Base-by-base conservation (phyloP, 1,140 invertebrate genomes). In the Pseudoatta argentina region DNA sequence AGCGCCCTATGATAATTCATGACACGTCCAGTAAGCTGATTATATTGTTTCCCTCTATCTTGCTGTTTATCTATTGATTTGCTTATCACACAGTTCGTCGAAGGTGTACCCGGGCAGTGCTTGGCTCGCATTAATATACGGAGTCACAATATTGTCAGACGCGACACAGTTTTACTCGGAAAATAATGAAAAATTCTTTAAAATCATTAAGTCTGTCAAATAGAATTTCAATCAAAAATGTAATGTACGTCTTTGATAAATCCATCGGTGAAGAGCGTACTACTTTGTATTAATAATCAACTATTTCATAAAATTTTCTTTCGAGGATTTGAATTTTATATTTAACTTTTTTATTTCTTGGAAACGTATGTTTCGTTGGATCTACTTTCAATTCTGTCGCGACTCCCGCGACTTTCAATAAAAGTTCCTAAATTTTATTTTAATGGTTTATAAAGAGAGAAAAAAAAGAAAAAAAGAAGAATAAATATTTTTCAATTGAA, bases 21-120 rank as follows among this genome's bases (percentile, higher is more conserved):
- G 69, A 51, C 79, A 67, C 79, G 55, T 83, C 39, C 55, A 16
- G 79, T 51, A 75, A 83, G 69, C 69, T n/a, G 79, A 83, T 73
- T 83, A 83, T 51, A 75, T 83, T 75, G 79, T 83, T 73, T 83
- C 39, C 69, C 44, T 75, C 55, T 73, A 75, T 73, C 79, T 83
- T 48, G 24, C 69, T 51, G 69, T 83, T 83, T 83, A 83, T 83
- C 79, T 83, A 73, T 73, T 59, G 69, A 75, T 73, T 75, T 73
- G 69, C 69, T 83, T 83, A 83, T 83, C 79, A n/a, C n/a, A 51
- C 10, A 61, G 24, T 51, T 75, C 69, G 27, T 14, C 39, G 27
- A 53, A 48, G 79, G 8, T 83, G 69, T 57, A 12, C 44, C 27
- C 61, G n/a, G 7, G 5, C 14, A 21, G 79, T 48, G 53, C 53